A percentile compares a stretch with the other conserved stretches of the same genome.
Conservation (phyloP, 2,888 invertebrate genomes). For the Strigamia transsilvanica region DNA sequence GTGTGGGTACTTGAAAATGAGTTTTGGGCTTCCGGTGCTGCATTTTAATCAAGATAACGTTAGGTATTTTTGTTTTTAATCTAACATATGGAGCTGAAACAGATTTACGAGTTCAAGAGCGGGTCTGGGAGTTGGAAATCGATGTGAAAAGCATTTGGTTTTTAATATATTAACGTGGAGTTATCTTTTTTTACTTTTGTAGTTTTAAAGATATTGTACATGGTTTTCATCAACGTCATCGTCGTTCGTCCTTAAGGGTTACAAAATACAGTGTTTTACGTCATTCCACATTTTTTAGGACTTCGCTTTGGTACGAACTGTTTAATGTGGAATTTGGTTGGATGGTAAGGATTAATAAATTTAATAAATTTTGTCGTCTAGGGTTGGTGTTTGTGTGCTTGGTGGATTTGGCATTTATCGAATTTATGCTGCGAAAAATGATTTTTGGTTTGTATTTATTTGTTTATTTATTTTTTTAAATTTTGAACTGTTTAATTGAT, state of each 20-base stretch:
- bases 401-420: not conserved
- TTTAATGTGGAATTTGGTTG: too few species aligned
- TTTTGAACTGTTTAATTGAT: too few species aligned
- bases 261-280: not conserved
- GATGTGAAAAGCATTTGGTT: not conserved
- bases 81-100: slow-evolving; percentile 11
- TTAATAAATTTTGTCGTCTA: too few species aligned
- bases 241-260: not conserved
- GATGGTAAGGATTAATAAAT: too few species aligned
- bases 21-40: not conserved
- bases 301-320: not conserved
- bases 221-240: not conserved
- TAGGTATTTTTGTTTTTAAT: slow-evolving; percentile 37
- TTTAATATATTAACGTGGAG: not conserved
- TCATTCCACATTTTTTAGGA: not conserved
- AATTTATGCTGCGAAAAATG: too few species aligned
- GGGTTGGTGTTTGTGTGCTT: not conserved
- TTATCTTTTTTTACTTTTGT: not conserved
- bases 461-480: too few species aligned
- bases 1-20: not conserved
- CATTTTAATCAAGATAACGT: not conserved
- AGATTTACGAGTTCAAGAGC: slow-evolving; percentile 22
- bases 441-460: too few species aligned
- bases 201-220: not conserved
- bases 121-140: not conserved